Evolutionary conservation across 2,888 invertebrate species (phyloP), one percentile per base, ranked within the genome.

Genomic region (Hydrotaea diabolus): DNA sequence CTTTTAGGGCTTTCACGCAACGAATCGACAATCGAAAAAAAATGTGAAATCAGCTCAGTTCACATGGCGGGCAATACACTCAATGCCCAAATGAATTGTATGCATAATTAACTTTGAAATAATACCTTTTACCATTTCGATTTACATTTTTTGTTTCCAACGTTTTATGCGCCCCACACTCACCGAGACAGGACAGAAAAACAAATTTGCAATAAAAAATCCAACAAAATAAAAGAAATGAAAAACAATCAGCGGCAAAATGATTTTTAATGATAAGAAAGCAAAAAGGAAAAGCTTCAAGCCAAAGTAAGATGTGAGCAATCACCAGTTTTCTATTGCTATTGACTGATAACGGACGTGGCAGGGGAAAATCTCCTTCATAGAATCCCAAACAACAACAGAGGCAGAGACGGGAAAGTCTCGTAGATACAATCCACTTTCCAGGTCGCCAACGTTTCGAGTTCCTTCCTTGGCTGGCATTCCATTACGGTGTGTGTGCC

Each of bases 181-280:
- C 43, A 64, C 39, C n/a, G n/a, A 72, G 36, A 55, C 17, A 15
- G 9, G 39, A 17, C 36, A 62, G 2, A 53, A 23, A 43, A 39
- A 1, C 31, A 72, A 74, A 74, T 55, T 71, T 46, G 5, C 19
- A 26, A 57, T 59, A 17, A 66, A 69, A n/a, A 46, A 39, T 36
- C 4, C 7, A 19, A 23, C 31, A 46, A 62, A 55, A 55, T 5
- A 3, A 8, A 59, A 15, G 21, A 66, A 69, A 69, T 46, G 53
- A 75, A 64, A 69, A 71, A 4, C 49, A 43, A 46, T 75, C 59
- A 46, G 43, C 43, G 19, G 21, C 73, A 77, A 77, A 74, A 69
- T 71, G 46, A 55, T 49, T 77, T 71, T 77, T 71, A 83, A 77
- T 83, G 62, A 77, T 77, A 74, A 73, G 79, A 49, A 21, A 59